Conservation (phyloP, 1,140 invertebrate genomes). For the Rhopalosiphum padi region DNA sequence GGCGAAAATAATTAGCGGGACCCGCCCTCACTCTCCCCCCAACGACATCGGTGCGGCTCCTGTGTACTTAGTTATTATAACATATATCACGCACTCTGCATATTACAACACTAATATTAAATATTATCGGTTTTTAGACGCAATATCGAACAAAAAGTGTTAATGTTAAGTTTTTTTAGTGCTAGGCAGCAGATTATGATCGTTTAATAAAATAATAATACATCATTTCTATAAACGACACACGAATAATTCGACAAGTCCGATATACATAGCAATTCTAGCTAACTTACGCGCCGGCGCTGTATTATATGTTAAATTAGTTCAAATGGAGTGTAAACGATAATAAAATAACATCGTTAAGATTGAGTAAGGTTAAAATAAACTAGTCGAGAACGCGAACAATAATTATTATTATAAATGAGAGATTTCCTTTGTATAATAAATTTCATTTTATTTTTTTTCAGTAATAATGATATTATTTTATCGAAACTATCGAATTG, state of each 20-base stretch:
- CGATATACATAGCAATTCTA: not conserved
- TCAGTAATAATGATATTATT: no score
- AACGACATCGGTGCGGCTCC: not conserved
- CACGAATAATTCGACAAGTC: not conserved
- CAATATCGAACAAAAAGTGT: not conserved
- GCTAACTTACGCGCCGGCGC: not conserved
- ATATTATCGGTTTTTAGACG: not conserved
- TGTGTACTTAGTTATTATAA: not conserved
- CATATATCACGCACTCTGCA: not conserved
- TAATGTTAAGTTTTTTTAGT: not conserved
- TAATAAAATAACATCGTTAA: not conserved
- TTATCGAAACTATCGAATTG: no score
- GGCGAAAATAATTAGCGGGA: not conserved
- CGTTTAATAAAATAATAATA: not conserved
- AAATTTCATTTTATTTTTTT: no score
- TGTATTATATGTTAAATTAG: not conserved
- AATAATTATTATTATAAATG: not conserved
- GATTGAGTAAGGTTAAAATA: not conserved
- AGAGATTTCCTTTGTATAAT: no score
- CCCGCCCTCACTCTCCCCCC: not conserved
- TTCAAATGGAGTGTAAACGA: not conserved
- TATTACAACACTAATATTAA: not conserved
- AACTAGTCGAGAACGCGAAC: not conserved
- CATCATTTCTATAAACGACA: not conserved
- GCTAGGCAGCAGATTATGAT: not conserved